Evolutionary conservation across 2,888 invertebrate species (phyloP), one percentile per base, ranked within the genome.

Genomic region (Ormyrus thymus): DNA sequence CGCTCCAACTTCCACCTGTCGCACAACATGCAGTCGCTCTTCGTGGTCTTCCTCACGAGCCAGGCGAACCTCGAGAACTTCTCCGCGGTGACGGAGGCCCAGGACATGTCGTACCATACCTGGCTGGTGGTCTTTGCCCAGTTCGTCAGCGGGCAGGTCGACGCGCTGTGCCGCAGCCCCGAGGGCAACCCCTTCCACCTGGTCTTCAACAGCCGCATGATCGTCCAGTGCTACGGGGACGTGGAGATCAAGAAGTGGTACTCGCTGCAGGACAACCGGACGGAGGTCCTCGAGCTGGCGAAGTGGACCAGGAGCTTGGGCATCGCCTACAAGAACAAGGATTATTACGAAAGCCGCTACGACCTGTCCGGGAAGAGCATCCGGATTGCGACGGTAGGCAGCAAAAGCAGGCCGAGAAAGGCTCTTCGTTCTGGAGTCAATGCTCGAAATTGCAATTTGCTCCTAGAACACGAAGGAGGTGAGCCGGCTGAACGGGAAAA

Each of bases 171-270:
- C 73, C 58, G 56, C 7, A 51, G 80, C 8, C 84, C 86, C 0
- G 43, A 15, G 2, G 79, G 71, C 10, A 87, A 87, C 68, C 61
- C 79, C 1, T 85, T 87, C 45, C 74, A 84, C 48, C 43, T 88
- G 0, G 73, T 76, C 2, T 86, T 87, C 78, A 79, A 84, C 55
- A 84, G 86, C 7, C 82, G 86, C 71, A 84, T 88, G 85, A 64
- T 87, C n/a, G 83, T 88, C 0, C 72, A 82, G 4, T 86, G 87
- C 53, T 83, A 84, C 65, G 68, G 81, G 7, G 56, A 78, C 7
- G 70, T 83, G 5, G 15, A 51, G 7, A 15, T 88, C 3, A 76
- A 58, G 0, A 88, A 88, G 51, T 87, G 87, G 86, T 88, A 86
- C 77, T 73, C 85, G 7, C 7, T 85, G 1, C 64, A 75, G 4